Evolutionary conservation across 2,113 vertebrate species (phyloP).

Genomic region (Mustela lutreola): DNA sequence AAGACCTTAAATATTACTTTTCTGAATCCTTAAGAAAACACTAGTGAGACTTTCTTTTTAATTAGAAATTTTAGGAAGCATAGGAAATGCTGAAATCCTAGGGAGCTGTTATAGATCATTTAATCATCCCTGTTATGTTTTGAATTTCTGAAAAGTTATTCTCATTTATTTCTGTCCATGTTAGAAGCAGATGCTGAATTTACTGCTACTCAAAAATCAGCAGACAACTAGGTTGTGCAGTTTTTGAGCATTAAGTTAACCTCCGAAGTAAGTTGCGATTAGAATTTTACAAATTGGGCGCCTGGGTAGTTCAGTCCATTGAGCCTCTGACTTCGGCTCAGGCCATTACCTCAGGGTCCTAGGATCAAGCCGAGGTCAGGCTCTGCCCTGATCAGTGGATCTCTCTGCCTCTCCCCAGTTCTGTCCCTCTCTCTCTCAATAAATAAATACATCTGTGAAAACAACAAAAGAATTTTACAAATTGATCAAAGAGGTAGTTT

Average conservation of each 20-base stretch:
- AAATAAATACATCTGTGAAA: background rate
- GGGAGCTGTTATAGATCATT: background rate
- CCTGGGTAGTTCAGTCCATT: background rate
- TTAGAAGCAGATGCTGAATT: constrained; percentile 48
- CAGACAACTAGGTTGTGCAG: background rate
- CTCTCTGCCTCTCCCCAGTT: background rate
- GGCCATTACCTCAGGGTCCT: background rate
- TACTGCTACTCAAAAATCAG: constrained; percentile 32
- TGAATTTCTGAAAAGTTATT: background rate
- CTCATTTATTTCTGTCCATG: background rate
- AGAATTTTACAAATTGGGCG: constrained; percentile 2
- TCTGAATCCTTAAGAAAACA: constrained; percentile 15
- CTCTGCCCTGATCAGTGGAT: background rate
- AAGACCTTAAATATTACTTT: constrained; percentile 47
- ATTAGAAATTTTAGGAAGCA: constrained; percentile 20
- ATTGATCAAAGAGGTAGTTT: constrained; percentile 23
- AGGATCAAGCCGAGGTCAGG: background rate
- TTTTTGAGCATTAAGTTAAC: constrained; percentile 41
- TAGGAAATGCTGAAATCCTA: constrained; percentile 30
- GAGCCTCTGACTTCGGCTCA: background rate
- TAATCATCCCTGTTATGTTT: constrained; percentile 44
- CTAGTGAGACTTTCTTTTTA: background rate
- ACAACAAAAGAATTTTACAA: constrained; percentile 34
- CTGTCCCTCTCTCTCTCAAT: background rate
- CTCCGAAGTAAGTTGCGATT: constrained; percentile 24